phyloP scores from a whole-genome alignment of 2,797 vertebrate species.

The Scyliorhinus canicula region DNA sequence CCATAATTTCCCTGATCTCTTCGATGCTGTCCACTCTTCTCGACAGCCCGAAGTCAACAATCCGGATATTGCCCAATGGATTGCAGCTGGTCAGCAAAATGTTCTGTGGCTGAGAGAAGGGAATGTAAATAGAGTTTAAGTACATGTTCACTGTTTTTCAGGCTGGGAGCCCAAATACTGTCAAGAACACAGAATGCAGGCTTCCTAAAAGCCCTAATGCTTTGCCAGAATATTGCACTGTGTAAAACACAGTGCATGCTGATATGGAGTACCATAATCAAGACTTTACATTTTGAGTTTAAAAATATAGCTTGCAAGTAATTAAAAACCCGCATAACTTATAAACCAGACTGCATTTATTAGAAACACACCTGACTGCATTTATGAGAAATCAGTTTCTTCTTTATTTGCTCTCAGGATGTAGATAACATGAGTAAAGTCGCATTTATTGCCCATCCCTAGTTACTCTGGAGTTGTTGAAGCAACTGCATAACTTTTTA shows the following conservation, averaged over 20 bases:
- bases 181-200: neutral
- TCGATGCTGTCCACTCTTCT: slow-evolving; percentile 61
- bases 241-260: neutral
- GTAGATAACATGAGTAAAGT: neutral
- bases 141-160: neutral
- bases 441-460: neutral
- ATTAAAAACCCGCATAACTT: neutral
- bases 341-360: neutral
- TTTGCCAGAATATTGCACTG: neutral
- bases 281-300: neutral
- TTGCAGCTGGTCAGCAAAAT: slow-evolving; percentile 66
- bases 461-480: neutral
- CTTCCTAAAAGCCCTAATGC: neutral
- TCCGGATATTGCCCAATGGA: slow-evolving; percentile 72
- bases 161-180: neutral
- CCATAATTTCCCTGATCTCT: slow-evolving; percentile 71
- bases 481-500: neutral
- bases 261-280: neutral
- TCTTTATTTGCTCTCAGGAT: neutral
- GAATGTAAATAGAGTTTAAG: neutral
- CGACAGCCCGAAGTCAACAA: slow-evolving; percentile 76
- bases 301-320: neutral
- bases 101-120: slow-evolving; percentile 68
- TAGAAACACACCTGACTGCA: too few species aligned
- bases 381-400: neutral